phyloP scores from a whole-genome alignment of 2,797 vertebrate genomes.

The Sebastes umbrosus region DNA sequence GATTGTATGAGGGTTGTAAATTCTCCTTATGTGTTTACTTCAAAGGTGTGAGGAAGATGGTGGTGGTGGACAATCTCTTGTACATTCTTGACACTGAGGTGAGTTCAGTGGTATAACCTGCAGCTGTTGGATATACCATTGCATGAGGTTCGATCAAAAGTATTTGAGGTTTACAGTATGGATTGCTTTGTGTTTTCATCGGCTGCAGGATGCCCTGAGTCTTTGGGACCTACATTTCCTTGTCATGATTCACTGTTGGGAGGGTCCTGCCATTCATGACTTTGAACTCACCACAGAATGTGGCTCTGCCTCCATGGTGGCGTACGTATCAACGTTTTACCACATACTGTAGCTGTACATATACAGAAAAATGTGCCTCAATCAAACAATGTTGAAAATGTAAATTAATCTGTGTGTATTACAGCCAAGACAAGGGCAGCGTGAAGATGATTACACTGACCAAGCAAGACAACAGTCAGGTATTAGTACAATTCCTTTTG shows the following conservation, averaged over 20 bases:
- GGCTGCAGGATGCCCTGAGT: constrained; percentile 86
- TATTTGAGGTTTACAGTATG: not conserved
- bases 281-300: constrained; percentile 92
- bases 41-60: constrained; percentile 89
- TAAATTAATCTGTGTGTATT: constrained; percentile 31
- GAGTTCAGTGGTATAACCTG: constrained; percentile 39
- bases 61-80: constrained; percentile 87
- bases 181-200: not conserved
- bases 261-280: constrained; percentile 84
- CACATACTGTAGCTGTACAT: not conserved
- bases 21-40: constrained; percentile 31
- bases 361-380: not conserved
- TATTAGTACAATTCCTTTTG: constrained; percentile 42
- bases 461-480: constrained; percentile 79
- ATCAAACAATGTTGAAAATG: not conserved
- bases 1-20: not conserved
- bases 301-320: constrained; percentile 80
- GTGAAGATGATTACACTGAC: constrained; percentile 91
- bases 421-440: constrained; percentile 86
- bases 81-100: constrained; percentile 92
- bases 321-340: constrained; percentile 72
- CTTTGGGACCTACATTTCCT: constrained; percentile 89
- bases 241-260: constrained; percentile 88
- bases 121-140: not conserved
- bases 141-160: not conserved